Base-by-base conservation (phyloP, 2,797 vertebrate genomes). In the Glossophaga mutica region DNA sequence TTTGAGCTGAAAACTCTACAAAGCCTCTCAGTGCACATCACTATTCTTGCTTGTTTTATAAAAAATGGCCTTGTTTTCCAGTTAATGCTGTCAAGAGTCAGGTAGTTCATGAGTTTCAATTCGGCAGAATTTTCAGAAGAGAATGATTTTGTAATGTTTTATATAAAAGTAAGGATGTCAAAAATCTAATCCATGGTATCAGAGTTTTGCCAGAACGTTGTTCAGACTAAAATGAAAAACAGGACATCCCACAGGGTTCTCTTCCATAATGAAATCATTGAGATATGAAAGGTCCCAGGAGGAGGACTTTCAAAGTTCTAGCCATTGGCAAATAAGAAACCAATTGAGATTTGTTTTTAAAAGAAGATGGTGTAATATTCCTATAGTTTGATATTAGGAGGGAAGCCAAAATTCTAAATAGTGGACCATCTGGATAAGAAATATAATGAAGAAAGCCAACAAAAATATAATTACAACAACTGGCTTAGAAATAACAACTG, bases 381-480 rank as follows among this genome's bases (percentile, higher is more conserved):
- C 91, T 97, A 95, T 94, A 96, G 90, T 97, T 98, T 98, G 94
- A 96, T 96, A 97, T 97, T 96, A 97, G 96, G 97, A 98, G 7
- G 15, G 37, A 97, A 97, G 98, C 97, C 97, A 98, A 96, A 91
- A 93, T 3, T 16, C 19, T 93, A 97, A 97, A 98, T 6, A 97
- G 93, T 98, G 68, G 92, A 97, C 97, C 98, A 97, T 98, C 94
- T 98, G 97, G 97, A 98, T 97, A 97, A 44, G 50, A 98, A 98
- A 97, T 94, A 94, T 90, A 98, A 98, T 95, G 73, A 97, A 96
- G 91, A 91, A 94, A n/a, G 98, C 98, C 98, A 98, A 98, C 83
- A 87, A 98, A 99, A 98, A 98, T 96, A 98, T 89, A 98, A 98
- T 98, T 98, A 98, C 94, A 97, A 97, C 97, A 98, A 98, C 96